Evolutionary conservation across 2,797 vertebrate genomes (phyloP), one percentile per base, ranked within the genome.

Genomic region (Erpetoichthys calabaricus): DNA sequence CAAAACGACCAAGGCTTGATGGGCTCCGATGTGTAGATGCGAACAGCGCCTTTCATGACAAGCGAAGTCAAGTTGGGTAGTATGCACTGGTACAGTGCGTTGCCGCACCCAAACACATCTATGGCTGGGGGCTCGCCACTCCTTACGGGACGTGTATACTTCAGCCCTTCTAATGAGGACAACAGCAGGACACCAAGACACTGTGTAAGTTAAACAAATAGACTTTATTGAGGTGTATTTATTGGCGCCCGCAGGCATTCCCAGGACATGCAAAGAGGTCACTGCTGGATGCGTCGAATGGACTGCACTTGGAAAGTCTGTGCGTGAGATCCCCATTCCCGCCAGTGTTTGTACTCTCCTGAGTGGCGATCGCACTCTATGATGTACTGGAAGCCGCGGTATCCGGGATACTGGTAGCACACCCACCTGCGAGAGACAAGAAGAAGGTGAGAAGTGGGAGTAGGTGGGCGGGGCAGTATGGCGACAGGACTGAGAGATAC

Each of bases 271-370:
- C 47, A 60, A 56, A 56, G 60, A 7, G 68, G 69, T 91, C 77
- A 97, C 72, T 92, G 89, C 82, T 93, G 91, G 76, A 96, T 89
- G 70, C 91, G 86, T 70, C 91, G 89, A 77, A 94, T 85, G 64
- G 93, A 94, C 81, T 97, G 93, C 68, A 97, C 89, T 81, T 92
- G 94, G 68, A 86, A 86, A 51, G 90, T 92, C 80, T 91, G 93
- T 3, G 87, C 78, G 0, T 93, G 92, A 65, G 85, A 89, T 55
- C 93, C 94, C 72, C 86, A 91, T 74, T 94, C 91, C 59, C 89
- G 75, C 76, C 90, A 92, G 63, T 87, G 89, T 79, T 90, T 92
- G 86, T 89, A 94, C 75, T 94, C 86, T 52, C 94, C 94, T 4
- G 80, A 80, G 0, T 73, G 86, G 68, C 82, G 83, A 73, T 95